These are phyloP conservation scores for Goniozus legneri DNA, from an alignment of 1,140 invertebrate genomes.

Conservation along the genomic window DNA sequence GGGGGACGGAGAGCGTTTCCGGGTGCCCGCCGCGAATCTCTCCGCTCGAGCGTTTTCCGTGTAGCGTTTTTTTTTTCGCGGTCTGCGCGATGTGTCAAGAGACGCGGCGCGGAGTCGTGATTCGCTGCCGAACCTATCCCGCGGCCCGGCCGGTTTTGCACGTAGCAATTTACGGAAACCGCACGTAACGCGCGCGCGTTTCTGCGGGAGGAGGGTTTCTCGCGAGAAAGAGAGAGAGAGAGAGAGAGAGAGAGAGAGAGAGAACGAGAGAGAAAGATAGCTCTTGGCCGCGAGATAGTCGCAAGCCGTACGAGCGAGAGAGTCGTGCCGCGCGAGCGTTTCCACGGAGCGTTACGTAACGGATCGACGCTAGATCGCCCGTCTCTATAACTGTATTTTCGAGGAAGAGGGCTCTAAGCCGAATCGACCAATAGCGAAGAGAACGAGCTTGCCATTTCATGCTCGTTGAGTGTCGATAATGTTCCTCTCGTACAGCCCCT, in stretches of 20 bases:
- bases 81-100: too few species aligned
- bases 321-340: conserved; percentile 17
- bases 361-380: conserved; percentile 30
- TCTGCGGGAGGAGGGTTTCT: neutral
- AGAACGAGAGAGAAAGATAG: neutral
- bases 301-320: conserved; percentile 5
- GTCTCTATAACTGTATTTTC: conserved; percentile 29
- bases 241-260: neutral
- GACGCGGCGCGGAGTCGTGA: too few species aligned
- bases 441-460: too few species aligned
- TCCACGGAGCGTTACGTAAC: conserved; percentile 33
- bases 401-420: too few species aligned
- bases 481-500: too few species aligned
- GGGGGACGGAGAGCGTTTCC: too few species aligned
- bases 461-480: too few species aligned
- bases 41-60: conserved; percentile 11
- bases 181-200: conserved; percentile 35
- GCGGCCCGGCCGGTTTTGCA: conserved; percentile 16
- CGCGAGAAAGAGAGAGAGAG: neutral
- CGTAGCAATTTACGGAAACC: conserved; percentile 43
- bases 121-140: too few species aligned
- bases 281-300: neutral
- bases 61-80: conserved; percentile 17
- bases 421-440: too few species aligned
- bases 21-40: conserved; percentile 8